These are phyloP conservation scores for Edolisoma coerulescens DNA, from an alignment of 2,113 vertebrate species.

Conservation along the genomic window DNA sequence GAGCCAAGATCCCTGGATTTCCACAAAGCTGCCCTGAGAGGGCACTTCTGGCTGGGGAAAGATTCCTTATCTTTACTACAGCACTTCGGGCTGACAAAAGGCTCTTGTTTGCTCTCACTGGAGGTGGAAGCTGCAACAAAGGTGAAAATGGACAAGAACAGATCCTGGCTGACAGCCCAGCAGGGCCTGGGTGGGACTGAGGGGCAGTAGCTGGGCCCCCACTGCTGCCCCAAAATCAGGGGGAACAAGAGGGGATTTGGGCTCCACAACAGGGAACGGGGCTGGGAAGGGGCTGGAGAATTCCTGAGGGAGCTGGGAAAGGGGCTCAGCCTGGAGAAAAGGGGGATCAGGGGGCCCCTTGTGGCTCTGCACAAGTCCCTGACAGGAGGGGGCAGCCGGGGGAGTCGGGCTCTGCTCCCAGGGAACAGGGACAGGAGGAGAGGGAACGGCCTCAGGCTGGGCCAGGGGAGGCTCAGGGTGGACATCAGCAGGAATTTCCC, in stretches of 20 bases:
- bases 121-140: neutral
- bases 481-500: neutral
- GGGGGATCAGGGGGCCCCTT: neutral
- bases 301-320: neutral
- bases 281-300: neutral
- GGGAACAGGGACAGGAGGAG: neutral
- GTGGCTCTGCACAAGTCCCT: neutral
- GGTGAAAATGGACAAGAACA: neutral
- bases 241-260: neutral
- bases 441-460: neutral
- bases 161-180: neutral
- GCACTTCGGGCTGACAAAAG: neutral
- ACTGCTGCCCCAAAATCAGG: neutral
- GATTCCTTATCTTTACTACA: neutral
- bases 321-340: too few species aligned
- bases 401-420: neutral
- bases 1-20: neutral
- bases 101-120: too few species aligned
- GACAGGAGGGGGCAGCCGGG: neutral
- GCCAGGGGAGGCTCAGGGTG: neutral
- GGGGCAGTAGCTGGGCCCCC: neutral
- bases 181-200: neutral
- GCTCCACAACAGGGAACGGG: neutral
- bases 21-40: neutral
- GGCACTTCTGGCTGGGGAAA: rapidly evolving